phyloP scores from a whole-genome alignment of 2,797 vertebrate genomes.

The Oryzias sinensis region DNA sequence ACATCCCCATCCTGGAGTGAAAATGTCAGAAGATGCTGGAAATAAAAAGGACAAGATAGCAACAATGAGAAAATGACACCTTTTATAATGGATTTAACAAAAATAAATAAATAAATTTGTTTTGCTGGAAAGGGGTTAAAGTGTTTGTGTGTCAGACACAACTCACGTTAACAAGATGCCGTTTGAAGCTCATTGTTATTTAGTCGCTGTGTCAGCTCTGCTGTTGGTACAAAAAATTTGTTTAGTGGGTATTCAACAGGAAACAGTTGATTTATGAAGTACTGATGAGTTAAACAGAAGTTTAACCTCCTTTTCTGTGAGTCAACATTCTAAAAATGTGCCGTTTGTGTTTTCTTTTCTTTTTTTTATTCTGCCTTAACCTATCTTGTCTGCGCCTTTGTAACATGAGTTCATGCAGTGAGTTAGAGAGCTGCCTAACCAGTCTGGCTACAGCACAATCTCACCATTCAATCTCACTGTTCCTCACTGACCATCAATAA shows the following conservation, averaged over 20 bases:
- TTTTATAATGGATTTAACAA: background rate
- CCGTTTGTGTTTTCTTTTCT: constrained; percentile 2
- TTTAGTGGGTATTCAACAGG: background rate
- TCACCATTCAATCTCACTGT: constrained; percentile 6
- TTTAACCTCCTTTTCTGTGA: background rate
- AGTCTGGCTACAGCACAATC: constrained; percentile 51
- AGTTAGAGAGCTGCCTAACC: constrained; percentile 45
- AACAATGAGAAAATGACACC: background rate
- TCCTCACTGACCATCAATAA: constrained; percentile 18
- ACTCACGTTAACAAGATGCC: constrained; percentile 83
- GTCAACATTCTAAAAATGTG: constrained; percentile 9
- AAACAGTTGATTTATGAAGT: constrained; percentile 1
- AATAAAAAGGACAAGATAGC: background rate
- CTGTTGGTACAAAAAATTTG: background rate
- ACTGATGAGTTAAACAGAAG: background rate
- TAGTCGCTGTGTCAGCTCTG: constrained; percentile 2
- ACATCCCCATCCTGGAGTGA: constrained; percentile 81
- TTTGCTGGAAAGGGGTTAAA: background rate
- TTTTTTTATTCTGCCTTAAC: constrained; percentile 1
- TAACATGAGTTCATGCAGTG: constrained; percentile 4
- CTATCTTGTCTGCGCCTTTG: constrained; percentile 12
- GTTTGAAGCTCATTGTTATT: constrained; percentile 75
- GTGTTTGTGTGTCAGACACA: background rate
- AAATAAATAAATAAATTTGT: background rate
- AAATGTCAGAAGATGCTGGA: constrained; percentile 82